Conservation (phyloP, 2,797 vertebrate species). For the Lithobates sylvaticus region DNA sequence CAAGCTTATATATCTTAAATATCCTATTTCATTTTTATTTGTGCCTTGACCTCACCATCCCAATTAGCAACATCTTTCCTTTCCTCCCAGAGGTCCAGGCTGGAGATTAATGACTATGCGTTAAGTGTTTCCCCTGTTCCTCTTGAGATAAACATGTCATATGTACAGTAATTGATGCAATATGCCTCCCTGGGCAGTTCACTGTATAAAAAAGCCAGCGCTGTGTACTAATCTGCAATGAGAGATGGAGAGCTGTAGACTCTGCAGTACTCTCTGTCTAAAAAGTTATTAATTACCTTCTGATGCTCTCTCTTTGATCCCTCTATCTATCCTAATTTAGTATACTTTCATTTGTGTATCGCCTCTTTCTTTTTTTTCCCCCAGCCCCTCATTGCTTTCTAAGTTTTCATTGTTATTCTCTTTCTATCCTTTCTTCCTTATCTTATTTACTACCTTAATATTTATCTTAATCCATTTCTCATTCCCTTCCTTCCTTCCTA, state of each 20-base stretch:
- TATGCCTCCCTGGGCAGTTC: constrained; percentile 3
- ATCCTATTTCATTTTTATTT: not conserved
- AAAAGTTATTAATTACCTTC: not conserved
- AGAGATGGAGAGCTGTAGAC: not conserved
- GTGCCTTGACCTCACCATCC: not conserved
- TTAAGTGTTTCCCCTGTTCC: not conserved
- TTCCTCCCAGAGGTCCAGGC: not conserved
- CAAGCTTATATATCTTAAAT: not conserved
- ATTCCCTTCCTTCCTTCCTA: too few species aligned
- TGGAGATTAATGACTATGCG: not conserved
- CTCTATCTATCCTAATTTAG: too few species aligned
- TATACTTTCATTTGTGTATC: not conserved
- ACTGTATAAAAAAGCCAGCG: not conserved
- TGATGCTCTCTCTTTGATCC: not conserved
- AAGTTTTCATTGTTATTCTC: too few species aligned
- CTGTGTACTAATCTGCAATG: not conserved
- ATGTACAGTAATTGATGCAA: constrained; percentile 7
- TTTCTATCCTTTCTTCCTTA: too few species aligned
- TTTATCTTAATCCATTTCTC: not conserved
- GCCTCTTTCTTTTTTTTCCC: not conserved
- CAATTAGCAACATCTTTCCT: not conserved
- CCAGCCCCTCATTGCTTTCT: not conserved
- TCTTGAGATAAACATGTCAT: not conserved
- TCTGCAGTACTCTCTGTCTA: not conserved
- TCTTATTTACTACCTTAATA: too few species aligned